These are phyloP conservation scores for Merodon equestris DNA, from an alignment of 2,888 invertebrate genomes.

Conservation along the genomic window DNA sequence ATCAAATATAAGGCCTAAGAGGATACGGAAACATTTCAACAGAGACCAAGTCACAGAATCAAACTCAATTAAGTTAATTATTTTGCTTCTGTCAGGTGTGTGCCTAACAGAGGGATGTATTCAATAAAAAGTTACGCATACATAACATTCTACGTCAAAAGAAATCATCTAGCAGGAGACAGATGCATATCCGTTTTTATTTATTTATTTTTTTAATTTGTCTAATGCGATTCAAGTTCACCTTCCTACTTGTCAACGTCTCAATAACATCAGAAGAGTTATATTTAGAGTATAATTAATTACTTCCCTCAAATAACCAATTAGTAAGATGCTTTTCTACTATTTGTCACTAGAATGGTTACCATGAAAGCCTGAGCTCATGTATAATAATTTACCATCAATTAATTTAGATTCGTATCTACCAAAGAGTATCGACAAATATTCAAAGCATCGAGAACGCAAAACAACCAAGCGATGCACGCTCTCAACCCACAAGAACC, in stretches of 20 bases:
- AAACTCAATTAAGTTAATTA: no score
- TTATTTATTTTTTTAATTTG: constrained; percentile 1
- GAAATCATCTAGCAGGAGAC: no score
- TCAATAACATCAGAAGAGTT: no score
- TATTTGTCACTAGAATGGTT: constrained; percentile 10
- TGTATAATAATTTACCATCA: constrained; percentile 16
- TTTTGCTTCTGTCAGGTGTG: no score
- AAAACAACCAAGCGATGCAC: constrained; percentile 8
- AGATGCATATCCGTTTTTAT: no score
- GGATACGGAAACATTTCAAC: no score
- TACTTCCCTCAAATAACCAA: constrained; percentile 15
- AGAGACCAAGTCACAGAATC: no score
- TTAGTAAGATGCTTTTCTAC: constrained; percentile 12
- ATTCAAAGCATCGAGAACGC: constrained; percentile 27
- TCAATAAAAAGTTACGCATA: no score
- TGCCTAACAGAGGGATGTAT: no score
- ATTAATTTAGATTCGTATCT: constrained; percentile 57
- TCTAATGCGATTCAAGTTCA: constrained; percentile 16
- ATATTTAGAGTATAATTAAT: constrained; percentile 23
- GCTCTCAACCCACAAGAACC: constrained; percentile 5
- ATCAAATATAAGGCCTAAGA: no score
- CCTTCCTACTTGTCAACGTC: no score
- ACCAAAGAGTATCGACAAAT: background rate
- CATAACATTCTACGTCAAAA: no score
- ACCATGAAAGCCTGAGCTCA: background rate